A percentile compares a stretch with the other conserved stretches of the same genome.
These are phyloP conservation scores for Ceryle rudis DNA, from an alignment of 2,797 vertebrate genomes.

Conservation along the genomic window DNA sequence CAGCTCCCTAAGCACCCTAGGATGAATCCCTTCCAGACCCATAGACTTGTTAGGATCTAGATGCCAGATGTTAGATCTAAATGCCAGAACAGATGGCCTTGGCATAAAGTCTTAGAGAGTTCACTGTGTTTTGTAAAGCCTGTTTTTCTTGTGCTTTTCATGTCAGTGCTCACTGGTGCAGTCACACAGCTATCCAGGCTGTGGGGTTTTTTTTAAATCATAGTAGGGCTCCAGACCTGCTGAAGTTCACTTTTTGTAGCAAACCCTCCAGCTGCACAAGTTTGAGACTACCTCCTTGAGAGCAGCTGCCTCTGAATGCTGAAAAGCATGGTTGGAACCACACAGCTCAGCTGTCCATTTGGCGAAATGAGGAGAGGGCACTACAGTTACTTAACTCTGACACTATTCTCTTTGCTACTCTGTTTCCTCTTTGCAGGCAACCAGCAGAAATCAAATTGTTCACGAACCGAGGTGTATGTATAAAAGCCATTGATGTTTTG, in stretches of 20 bases:
- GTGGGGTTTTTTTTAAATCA: neutral
- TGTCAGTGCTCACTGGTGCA: neutral
- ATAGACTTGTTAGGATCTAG: too few species aligned
- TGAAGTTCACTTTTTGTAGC: neutral
- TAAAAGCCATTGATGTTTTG: constrained; percentile 81
- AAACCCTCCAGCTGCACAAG: neutral
- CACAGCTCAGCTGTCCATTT: neutral
- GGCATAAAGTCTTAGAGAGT: neutral
- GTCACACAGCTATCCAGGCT: neutral
- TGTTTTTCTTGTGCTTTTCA: neutral
- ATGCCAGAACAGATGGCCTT: neutral
- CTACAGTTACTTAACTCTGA: neutral
- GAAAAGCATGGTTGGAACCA: neutral
- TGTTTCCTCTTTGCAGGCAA: constrained; percentile 80
- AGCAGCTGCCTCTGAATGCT: neutral
- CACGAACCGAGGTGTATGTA: constrained; percentile 82
- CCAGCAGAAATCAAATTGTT: constrained; percentile 88
- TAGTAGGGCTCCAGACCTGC: neutral
- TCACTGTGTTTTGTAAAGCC: neutral
- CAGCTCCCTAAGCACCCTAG: too few species aligned
- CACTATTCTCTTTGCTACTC: neutral
- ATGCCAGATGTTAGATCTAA: too few species aligned
- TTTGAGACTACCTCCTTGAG: neutral
- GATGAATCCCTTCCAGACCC: too few species aligned
- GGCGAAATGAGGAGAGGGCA: neutral